Evolutionary conservation across 2,888 invertebrate genomes (phyloP).

Genomic region (Antheraea yamamai): DNA sequence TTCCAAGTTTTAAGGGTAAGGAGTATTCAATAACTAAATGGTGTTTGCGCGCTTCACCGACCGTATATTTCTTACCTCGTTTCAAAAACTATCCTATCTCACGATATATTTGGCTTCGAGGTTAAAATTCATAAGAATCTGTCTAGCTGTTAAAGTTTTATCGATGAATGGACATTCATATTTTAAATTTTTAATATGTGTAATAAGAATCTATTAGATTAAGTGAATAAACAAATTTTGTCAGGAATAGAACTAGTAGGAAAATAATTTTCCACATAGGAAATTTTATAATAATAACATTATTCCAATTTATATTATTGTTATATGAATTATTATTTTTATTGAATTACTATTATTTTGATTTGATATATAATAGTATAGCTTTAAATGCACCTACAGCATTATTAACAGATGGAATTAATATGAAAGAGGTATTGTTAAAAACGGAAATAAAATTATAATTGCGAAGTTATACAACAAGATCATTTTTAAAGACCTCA

Average conservation of each 20-base stretch:
- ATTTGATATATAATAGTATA: slow-evolving; percentile 20
- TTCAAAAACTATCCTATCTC: too few species aligned
- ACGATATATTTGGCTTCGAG: too few species aligned
- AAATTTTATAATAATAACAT: too few species aligned
- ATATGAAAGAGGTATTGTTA: slow-evolving; percentile 56
- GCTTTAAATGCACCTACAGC: slow-evolving; percentile 24
- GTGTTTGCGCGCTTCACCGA: too few species aligned
- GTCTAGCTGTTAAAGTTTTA: too few species aligned
- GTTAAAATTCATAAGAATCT: too few species aligned
- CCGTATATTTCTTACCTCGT: too few species aligned
- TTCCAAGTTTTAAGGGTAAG: background rate
- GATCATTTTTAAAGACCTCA: slow-evolving; percentile 1
- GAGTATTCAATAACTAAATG: background rate
- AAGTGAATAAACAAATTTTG: too few species aligned
- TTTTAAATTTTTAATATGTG: too few species aligned
- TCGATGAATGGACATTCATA: too few species aligned
- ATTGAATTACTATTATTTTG: background rate
- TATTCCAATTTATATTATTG: background rate
- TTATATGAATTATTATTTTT: background rate
- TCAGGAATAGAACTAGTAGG: too few species aligned
- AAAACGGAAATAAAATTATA: slow-evolving; percentile 43
- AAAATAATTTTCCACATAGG: background rate
- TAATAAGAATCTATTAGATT: too few species aligned
- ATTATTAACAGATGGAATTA: slow-evolving; percentile 50
- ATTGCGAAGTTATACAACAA: slow-evolving; percentile 30